These are phyloP conservation scores for Drosophila oshimai DNA, from an alignment of 1,140 invertebrate genomes.

Conservation along the genomic window DNA sequence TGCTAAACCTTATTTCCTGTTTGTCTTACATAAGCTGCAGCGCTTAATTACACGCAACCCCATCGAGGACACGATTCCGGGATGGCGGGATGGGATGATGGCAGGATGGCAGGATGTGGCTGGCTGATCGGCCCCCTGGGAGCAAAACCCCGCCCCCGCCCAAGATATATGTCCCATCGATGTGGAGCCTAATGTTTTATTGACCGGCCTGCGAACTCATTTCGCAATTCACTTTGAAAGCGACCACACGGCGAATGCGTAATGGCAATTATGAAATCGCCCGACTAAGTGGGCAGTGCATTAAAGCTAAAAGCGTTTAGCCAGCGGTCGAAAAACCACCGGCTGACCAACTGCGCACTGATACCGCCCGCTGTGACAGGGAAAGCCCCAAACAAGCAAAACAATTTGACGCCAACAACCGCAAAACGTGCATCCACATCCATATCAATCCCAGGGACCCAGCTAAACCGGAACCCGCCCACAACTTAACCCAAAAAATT, in stretches of 20 bases:
- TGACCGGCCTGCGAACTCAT: slow-evolving; percentile 31
- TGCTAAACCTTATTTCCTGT: slow-evolving; percentile 78
- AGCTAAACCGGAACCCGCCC: slow-evolving; percentile 22
- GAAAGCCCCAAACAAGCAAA: slow-evolving; percentile 75
- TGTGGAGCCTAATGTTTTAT: slow-evolving; percentile 30
- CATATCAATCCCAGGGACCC: neutral
- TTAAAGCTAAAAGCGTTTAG: slow-evolving; percentile 77
- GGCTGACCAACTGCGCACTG: slow-evolving; percentile 54
- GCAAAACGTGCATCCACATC: slow-evolving; percentile 54
- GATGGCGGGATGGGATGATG: too few relatives aligned
- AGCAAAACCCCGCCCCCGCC: neutral
- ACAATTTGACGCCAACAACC: slow-evolving; percentile 78
- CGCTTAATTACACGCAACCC: slow-evolving; percentile 73
- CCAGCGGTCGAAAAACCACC: slow-evolving; percentile 47
- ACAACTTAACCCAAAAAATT: slow-evolving; percentile 79
- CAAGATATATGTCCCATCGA: slow-evolving; percentile 19
- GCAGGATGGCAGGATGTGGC: slow-evolving; percentile 28
- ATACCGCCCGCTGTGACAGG: slow-evolving; percentile 69
- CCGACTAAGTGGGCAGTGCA: slow-evolving; percentile 45
- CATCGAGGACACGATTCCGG: slow-evolving; percentile 26
- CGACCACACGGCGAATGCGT: slow-evolving; percentile 67
- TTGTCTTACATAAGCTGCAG: slow-evolving; percentile 78
- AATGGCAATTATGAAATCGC: slow-evolving; percentile 71
- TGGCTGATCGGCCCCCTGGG: slow-evolving; percentile 23
- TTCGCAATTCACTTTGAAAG: slow-evolving; percentile 42